Evolutionary conservation across 2,113 vertebrate species (phyloP), one percentile per base, ranked within the genome.

Genomic region (Salvator merianae): DNA sequence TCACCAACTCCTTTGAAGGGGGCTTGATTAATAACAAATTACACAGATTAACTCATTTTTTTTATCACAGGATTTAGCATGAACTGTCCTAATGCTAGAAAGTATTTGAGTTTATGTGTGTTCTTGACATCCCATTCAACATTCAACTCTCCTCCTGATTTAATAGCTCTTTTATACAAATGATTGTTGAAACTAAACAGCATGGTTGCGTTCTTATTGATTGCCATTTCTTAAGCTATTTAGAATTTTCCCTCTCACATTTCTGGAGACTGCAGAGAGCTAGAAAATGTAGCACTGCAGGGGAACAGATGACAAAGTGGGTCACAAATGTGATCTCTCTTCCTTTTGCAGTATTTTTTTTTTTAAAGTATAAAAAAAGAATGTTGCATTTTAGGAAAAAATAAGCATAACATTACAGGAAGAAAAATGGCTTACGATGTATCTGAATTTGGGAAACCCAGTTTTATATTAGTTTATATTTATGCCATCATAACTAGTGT

Each of bases 371-470:
- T 72, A 59, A 62, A 91, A 59, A 68, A 93, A 53, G 50, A 90
- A 65, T 70, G 20, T 75, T 4, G 76, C 24, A n/a, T 77, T 59
- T 59, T 59, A 59, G 55, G n/a, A 59, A 22, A 92, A 87, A 83
- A 82, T 86, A 93, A 94, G 84, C 22, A 86, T 53, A 87, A 86
- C 89, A 75, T 28, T 14, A 84, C 79, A 59, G 89, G n/a, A 34
- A 87, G 14, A 91, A 74, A 1, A 75, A 4, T 88, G 55, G 63
- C 36, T 88, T 88, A 22, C 13, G 65, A 32, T 30, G 59, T 43
- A 12, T 7, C 26, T 40, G 12, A 59, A 63, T 28, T 24, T 65
- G 40, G 72, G n/a, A 2, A 74, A 24, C 5, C 71, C 28, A 83
- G 13, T 40, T 24, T 5, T 74, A 83, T 34, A 36, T n/a, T 14